Evolutionary conservation across 2,888 invertebrate species (phyloP).

Genomic region (Pelosia muscerda): DNA sequence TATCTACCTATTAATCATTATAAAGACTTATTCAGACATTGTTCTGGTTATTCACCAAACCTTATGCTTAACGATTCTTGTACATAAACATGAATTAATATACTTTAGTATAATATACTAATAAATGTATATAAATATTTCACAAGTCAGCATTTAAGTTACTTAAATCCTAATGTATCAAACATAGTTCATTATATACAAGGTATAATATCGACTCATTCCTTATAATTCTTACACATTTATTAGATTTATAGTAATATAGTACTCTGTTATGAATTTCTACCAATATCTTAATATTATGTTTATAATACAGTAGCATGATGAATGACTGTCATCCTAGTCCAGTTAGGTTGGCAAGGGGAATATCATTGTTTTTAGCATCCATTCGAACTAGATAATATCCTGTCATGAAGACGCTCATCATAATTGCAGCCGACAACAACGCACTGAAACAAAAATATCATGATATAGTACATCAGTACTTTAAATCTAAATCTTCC

Average conservation of each 20-base stretch:
- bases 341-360: slow-evolving; percentile 15
- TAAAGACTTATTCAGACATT: background rate
- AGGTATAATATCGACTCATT: background rate
- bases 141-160: too few relatives aligned
- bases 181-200: background rate
- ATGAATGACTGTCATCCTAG: background rate
- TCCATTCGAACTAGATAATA: slow-evolving; percentile 15
- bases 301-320: background rate
- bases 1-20: background rate
- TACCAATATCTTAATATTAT: background rate
- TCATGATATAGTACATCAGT: too few relatives aligned
- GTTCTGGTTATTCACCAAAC: background rate
- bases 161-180: background rate
- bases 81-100: background rate
- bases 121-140: background rate
- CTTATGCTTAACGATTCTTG: too few relatives aligned
- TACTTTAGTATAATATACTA: too few relatives aligned
- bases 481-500: too few relatives aligned
- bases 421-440: slow-evolving; percentile 13
- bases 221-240: background rate
- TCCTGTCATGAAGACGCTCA: slow-evolving; percentile 17
- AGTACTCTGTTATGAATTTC: background rate
- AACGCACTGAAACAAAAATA: slow-evolving; percentile 18
- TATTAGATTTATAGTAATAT: background rate
- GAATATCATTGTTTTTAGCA: slow-evolving; percentile 12